These are phyloP conservation scores for Argopecten irradians DNA, from an alignment of 1,140 invertebrate genomes.

Conservation along the genomic window DNA sequence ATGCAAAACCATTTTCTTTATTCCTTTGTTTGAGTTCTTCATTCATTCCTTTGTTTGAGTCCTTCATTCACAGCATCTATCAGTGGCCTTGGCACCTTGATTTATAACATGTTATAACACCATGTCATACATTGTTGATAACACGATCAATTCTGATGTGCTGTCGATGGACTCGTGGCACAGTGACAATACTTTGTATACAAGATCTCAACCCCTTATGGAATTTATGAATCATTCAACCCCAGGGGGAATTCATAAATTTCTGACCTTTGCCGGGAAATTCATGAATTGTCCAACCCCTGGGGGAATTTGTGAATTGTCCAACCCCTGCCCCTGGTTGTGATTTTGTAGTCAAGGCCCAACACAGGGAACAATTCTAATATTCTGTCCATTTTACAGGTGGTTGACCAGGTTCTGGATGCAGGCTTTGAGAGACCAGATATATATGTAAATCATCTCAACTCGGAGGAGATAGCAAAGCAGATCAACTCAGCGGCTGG, in stretches of 20 bases:
- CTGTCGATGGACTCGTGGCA: no score
- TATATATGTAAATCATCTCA: constrained; percentile 45
- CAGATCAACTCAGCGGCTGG: constrained; percentile 57
- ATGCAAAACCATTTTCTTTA: no score
- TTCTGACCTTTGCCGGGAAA: no score
- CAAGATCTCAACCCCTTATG: background rate
- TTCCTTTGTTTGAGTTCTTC: no score
- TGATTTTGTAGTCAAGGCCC: no score
- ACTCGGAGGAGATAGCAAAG: constrained; percentile 36
- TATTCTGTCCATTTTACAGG: constrained; percentile 40
- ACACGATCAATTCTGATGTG: no score
- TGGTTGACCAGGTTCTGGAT: constrained; percentile 42
- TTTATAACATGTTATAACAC: no score
- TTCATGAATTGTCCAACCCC: background rate
- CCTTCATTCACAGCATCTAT: no score
- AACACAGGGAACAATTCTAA: background rate
- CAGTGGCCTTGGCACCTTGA: no score
- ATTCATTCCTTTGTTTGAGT: no score
- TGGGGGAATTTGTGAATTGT: background rate
- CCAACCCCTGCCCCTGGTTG: background rate
- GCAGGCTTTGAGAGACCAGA: constrained; percentile 41
- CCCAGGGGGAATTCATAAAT: background rate
- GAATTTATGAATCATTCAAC: background rate
- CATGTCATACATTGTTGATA: no score
- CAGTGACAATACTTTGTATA: no score